Conservation (phyloP, 64 coral and sea anemone genomes). For the Montipora foliosa region DNA sequence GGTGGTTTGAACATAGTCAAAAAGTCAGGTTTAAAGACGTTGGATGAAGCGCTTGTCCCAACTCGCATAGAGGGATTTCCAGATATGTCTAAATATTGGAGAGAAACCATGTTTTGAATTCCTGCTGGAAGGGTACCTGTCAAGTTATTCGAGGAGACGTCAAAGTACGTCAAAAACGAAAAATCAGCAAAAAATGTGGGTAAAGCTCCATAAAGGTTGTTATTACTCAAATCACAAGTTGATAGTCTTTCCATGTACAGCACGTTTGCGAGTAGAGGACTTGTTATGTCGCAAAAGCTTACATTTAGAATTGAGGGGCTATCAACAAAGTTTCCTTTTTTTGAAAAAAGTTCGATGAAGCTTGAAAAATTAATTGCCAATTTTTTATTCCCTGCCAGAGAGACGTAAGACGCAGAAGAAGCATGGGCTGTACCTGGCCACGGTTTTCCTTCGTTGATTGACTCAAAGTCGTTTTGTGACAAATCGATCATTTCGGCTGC, state of each 20-base stretch:
- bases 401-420: not conserved
- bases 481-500: not conserved
- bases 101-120: too few relatives aligned
- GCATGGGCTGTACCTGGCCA: not conserved
- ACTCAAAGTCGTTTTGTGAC: slow-evolving; percentile 51
- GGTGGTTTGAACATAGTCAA: too few relatives aligned
- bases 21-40: too few relatives aligned
- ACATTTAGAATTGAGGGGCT: slow-evolving; percentile 40
- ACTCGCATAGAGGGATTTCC: too few relatives aligned
- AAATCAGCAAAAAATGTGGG: slow-evolving; percentile 10
- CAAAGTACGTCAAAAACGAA: slow-evolving; percentile 17
- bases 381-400: slow-evolving; percentile 54
- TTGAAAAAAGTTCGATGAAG: not conserved
- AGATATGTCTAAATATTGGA: too few relatives aligned
- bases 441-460: slow-evolving; percentile 29
- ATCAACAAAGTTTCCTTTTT: not conserved
- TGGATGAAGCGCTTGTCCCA: too few relatives aligned
- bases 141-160: not conserved
- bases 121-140: too few relatives aligned
- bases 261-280: slow-evolving; percentile 12
- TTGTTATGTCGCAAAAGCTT: slow-evolving; percentile 51
- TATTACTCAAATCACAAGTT: slow-evolving; percentile 47
- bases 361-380: slow-evolving; percentile 55
- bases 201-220: slow-evolving; percentile 38
- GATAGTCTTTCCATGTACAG: not conserved